phyloP scores from a whole-genome alignment of 2,888 invertebrate genomes.

The Lasius platythorax region DNA sequence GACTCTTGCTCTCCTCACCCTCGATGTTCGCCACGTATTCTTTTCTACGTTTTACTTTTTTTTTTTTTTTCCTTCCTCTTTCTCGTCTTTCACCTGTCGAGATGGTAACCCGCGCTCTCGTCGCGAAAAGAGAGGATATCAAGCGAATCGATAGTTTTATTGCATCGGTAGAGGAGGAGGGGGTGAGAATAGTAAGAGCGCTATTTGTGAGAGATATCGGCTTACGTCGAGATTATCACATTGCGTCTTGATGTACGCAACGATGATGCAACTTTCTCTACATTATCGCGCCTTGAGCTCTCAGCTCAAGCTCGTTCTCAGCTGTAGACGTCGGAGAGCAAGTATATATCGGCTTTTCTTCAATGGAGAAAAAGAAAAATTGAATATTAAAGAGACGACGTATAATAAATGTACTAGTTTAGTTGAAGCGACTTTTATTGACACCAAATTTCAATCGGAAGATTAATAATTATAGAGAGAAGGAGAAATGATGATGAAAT shows the following conservation, averaged over 20 bases:
- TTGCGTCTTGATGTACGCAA: conserved; percentile 30
- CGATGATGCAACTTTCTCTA: not conserved
- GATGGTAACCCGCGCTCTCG: conserved; percentile 56
- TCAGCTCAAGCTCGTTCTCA: not conserved
- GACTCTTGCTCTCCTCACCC: not conserved
- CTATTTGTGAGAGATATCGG: conserved; percentile 29
- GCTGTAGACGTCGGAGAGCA: not conserved
- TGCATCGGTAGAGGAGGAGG: not conserved
- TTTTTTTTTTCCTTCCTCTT: conserved; percentile 45
- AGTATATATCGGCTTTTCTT: not conserved
- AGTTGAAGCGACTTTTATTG: not conserved
- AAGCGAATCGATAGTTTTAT: conserved; percentile 63
- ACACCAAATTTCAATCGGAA: not conserved
- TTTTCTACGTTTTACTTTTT: conserved; percentile 50
- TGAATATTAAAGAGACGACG: not conserved
- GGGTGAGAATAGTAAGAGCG: conserved; percentile 14
- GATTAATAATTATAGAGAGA: not conserved
- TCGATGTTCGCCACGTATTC: conserved; percentile 34
- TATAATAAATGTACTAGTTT: not conserved
- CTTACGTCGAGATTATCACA: conserved; percentile 38
- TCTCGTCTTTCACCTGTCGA: conserved; percentile 65
- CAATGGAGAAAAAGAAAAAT: not conserved
- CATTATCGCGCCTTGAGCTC: not conserved
- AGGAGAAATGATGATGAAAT: too few relatives aligned
- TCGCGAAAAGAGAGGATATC: conserved; percentile 55